Conservation (phyloP, 2,888 invertebrate species). For the Nephrotoma appendiculata region DNA sequence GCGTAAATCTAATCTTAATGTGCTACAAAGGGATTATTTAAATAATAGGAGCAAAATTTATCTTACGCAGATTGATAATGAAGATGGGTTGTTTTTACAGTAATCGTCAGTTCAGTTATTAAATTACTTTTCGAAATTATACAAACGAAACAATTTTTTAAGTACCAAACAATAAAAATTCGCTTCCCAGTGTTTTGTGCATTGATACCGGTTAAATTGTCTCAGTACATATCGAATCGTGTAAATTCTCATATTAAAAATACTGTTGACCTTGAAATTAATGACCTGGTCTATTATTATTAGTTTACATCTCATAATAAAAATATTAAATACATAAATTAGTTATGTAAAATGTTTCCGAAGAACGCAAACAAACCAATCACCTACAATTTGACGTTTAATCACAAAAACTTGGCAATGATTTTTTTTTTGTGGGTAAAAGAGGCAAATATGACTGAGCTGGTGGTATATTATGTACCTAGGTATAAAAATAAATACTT, state of each 20-base stretch:
- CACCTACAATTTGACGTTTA: neutral
- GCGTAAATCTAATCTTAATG: no score
- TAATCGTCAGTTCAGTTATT: no score
- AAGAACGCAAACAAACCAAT: neutral
- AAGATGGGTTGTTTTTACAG: no score
- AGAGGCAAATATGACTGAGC: neutral
- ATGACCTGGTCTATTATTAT: neutral
- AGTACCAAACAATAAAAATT: no score
- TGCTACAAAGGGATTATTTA: no score
- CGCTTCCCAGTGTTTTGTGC: neutral
- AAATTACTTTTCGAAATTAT: no score
- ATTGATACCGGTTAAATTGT: neutral
- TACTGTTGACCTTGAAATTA: neutral
- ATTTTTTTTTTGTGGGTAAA: neutral
- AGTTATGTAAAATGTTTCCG: neutral
- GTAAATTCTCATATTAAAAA: neutral
- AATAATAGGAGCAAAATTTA: no score
- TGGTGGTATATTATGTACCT: neutral
- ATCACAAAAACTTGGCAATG: neutral
- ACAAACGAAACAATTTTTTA: no score
- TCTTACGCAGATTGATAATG: no score
- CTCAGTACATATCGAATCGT: neutral
- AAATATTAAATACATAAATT: no score
- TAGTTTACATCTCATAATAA: neutral
- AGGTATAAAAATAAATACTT: neutral